Conservation (phyloP, 1,140 invertebrate species). For the Drosophila melanogaster region Release_6_plus_ISO1_MT NC_004354.4:17696501-17697000, state of each 20-base stretch:
- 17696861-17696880: no score
- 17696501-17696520: constrained; percentile 75
- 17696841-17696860: no score
- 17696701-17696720: constrained; percentile 50
- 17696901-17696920: background rate
- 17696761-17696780: background rate
- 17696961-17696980: constrained; percentile 42
- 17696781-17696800: background rate
- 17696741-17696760: no score
- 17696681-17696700: constrained; percentile 42
- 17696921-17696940: background rate
- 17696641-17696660: constrained; percentile 29
- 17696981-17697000: constrained; percentile 31
- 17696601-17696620: constrained; percentile 42
- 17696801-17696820: background rate
- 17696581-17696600: constrained; percentile 59
- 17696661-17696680: constrained; percentile 48
- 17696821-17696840: no score
- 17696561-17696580: constrained; percentile 43
- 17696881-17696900: no score
- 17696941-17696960: constrained; percentile 36
- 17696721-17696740: constrained; percentile 59
- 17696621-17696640: constrained; percentile 19
- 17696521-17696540: constrained; percentile 52
- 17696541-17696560: constrained; percentile 48